These are phyloP conservation scores for Rousettus leschenaultii DNA, from an alignment of 2,113 vertebrate genomes.

Conservation along the genomic window DNA sequence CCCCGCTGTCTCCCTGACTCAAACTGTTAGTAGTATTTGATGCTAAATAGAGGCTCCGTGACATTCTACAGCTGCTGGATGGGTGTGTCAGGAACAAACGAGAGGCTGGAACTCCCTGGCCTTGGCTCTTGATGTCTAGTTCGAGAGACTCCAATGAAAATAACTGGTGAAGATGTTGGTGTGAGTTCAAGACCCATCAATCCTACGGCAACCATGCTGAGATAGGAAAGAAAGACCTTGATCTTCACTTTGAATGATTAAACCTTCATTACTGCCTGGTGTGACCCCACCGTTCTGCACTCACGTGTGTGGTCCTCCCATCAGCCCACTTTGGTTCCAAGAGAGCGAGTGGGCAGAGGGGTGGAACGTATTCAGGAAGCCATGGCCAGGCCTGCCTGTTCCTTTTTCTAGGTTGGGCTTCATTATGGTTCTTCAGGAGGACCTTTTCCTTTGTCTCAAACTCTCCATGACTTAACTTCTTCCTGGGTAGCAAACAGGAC, in stretches of 20 bases:
- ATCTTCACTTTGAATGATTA: not conserved
- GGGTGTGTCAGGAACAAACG: not conserved
- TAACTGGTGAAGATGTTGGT: not conserved
- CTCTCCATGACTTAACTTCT: not conserved
- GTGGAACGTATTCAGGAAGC: accelerated
- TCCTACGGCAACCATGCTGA: not conserved
- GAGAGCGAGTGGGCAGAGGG: not conserved
- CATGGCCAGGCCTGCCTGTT: accelerated
- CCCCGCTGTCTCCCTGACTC: not conserved
- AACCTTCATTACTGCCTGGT: not conserved
- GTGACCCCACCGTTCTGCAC: accelerated
- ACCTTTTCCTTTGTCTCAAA: not conserved
- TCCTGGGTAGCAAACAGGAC: not conserved
- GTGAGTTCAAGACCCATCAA: not conserved
- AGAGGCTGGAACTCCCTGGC: not conserved
- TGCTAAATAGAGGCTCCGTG: not conserved
- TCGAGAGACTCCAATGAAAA: not conserved
- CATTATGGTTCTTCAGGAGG: not conserved
- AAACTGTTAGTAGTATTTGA: accelerated
- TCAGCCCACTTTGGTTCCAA: not conserved
- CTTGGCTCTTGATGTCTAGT: not conserved
- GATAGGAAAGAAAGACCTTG: not conserved
- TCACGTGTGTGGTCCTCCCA: accelerated
- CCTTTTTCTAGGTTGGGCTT: not conserved
- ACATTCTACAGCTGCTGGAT: not conserved